A percentile compares a stretch with the other conserved stretches of the same genome.
Evolutionary conservation across 2,113 vertebrate species (phyloP).

Genomic region (Tragelaphus strepsiceros): DNA sequence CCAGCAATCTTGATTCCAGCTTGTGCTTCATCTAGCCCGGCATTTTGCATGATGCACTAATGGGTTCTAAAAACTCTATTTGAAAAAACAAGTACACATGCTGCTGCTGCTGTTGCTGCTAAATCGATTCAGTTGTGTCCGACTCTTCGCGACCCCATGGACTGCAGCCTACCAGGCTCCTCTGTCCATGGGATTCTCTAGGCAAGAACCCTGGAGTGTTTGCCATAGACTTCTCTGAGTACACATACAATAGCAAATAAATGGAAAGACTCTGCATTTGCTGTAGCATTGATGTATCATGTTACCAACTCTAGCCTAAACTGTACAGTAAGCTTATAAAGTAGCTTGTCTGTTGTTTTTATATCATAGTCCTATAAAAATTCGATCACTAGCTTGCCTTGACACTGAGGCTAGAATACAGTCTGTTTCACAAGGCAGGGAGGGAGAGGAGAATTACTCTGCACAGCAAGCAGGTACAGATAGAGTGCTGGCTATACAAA

Average conservation of each 20-base stretch:
- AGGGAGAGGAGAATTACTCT: fast-evolving
- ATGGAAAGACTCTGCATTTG: not conserved
- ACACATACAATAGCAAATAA: not conserved
- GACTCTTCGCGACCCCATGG: fast-evolving
- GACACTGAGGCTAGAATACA: not conserved
- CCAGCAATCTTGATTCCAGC: not conserved
- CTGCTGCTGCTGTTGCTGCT: no score
- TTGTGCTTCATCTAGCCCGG: not conserved
- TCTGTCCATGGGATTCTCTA: no score
- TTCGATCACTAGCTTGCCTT: not conserved
- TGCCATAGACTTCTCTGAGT: not conserved
- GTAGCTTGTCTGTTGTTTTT: not conserved
- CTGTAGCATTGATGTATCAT: not conserved
- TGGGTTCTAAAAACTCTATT: not conserved
- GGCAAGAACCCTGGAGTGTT: no score
- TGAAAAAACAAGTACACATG: not conserved
- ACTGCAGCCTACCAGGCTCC: no score
- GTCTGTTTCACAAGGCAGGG: not conserved
- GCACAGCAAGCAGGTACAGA: no score
- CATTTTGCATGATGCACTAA: not conserved
- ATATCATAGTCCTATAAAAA: not conserved
- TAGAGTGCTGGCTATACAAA: not conserved
- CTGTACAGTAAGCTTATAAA: not conserved
- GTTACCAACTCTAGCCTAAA: not conserved
- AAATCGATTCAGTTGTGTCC: no score